Base-by-base conservation (phyloP, 1,140 invertebrate species). In the Drosophila biarmipes region DNA sequence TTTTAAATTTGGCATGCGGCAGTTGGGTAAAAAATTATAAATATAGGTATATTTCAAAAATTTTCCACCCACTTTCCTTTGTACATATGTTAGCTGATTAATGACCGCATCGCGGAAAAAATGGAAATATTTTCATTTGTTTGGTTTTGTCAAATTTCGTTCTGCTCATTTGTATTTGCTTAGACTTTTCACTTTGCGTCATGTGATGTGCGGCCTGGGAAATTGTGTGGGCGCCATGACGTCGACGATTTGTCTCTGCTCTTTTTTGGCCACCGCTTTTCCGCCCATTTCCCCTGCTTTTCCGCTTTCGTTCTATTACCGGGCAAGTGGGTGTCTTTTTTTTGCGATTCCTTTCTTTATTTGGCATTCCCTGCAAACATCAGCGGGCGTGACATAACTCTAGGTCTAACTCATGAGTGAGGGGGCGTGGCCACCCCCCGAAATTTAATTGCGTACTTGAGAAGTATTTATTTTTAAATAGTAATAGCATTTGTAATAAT, bases 191-290 rank as follows among this genome's bases (percentile, higher is more conserved):
- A 55, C 76, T 63, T 73, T 78, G 78, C 82, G 78, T 86, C 82
- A 86, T 86, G 82, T 86, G 82, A 86, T 72, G 82, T 86, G 82
- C 87, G 68, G 64, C 56, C 48, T 31, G 61, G 15, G 14, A 21
- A 37, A 43, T 21, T 68, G 62, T 51, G 82, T 86, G 75, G 82
- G 82, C 84, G 84, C 55, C 82, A 64, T 89, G 82, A 87, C 84
- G 82, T 86, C 71, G 82, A 73, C 68, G 61, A 52, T 21, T 71
- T 46, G n/a, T 59, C 29, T 71, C 31, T 21, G 38, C 27, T 48
- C 1, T 37, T 54, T 49, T 40, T 24, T 19, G 17, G 35, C 21
- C 37, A 31, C 35, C 45, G 56, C 38, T 45, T 63, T 51, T 40
- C 19, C 49, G 17, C 31, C 42, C 64, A 19, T 24, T 4, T 10